Conservation (phyloP, 1,140 invertebrate species). For the Microplitis demolitor region DNA sequence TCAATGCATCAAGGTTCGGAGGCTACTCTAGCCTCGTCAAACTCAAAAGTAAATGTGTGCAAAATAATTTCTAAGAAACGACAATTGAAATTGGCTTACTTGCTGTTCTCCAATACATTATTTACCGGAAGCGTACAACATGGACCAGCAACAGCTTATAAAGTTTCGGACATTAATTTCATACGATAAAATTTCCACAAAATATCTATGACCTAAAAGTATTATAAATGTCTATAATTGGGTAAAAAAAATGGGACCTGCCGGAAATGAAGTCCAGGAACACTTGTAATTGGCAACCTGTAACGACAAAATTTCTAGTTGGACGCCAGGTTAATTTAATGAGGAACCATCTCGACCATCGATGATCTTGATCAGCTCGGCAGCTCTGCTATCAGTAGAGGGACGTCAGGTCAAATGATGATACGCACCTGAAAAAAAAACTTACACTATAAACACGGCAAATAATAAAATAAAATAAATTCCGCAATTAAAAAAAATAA, state of each 20-base stretch:
- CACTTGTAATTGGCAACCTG: too few relatives aligned
- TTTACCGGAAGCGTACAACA: not conserved
- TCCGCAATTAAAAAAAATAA: too few relatives aligned
- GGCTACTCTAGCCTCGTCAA: not conserved
- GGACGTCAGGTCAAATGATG: too few relatives aligned
- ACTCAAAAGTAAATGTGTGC: constrained; percentile 6
- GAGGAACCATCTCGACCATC: too few relatives aligned
- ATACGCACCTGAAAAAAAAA: too few relatives aligned
- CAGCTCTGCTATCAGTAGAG: too few relatives aligned
- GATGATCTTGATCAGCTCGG: too few relatives aligned
- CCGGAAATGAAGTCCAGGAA: too few relatives aligned
- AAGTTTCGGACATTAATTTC: not conserved
- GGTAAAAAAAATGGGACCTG: constrained; percentile 10
- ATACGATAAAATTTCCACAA: not conserved
- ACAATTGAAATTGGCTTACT: not conserved
- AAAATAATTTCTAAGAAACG: not conserved
- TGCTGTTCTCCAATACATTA: not conserved
- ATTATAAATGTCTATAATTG: not conserved
- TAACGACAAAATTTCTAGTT: too few relatives aligned
- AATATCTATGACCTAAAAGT: not conserved
- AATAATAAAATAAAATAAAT: too few relatives aligned
- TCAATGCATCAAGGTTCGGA: not conserved
- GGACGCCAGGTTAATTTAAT: too few relatives aligned
- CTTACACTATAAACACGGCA: too few relatives aligned
- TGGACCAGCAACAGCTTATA: not conserved